Conservation (phyloP, 2,888 invertebrate genomes). For the Ennomos fuscantarius region DNA sequence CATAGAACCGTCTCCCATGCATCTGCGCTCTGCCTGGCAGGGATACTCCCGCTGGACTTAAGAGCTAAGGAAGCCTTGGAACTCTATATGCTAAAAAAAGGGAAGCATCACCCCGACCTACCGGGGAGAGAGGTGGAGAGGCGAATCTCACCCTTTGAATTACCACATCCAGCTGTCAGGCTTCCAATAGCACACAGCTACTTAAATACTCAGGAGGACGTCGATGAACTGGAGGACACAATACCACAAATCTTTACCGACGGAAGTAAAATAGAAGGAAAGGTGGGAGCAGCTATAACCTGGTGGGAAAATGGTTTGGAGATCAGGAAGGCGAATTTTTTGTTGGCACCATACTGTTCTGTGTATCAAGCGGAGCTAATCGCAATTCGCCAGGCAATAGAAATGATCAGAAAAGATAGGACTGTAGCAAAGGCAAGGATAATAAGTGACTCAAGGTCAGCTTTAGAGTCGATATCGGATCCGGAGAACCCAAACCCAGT, state of each 20-base stretch:
- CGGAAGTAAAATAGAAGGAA: not conserved
- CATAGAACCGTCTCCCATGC: not conserved
- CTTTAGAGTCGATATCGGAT: not conserved
- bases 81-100: not conserved
- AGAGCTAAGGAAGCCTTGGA: not conserved
- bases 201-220: not conserved
- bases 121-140: not conserved
- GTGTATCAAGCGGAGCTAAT: conserved; percentile 4
- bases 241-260: not conserved
- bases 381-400: not conserved
- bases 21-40: not conserved
- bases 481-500: not conserved
- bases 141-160: not conserved
- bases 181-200: not conserved
- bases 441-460: not conserved
- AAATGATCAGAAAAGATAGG: not conserved
- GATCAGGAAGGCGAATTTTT: not conserved
- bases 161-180: not conserved
- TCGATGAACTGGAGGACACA: not conserved
- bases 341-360: not conserved
- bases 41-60: not conserved
- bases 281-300: not conserved
- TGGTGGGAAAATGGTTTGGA: not conserved
- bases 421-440: not conserved
- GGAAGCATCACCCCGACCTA: not conserved